Evolutionary conservation across 2,797 vertebrate species (phyloP).

Genomic region (Premnoplex brunnescens): DNA sequence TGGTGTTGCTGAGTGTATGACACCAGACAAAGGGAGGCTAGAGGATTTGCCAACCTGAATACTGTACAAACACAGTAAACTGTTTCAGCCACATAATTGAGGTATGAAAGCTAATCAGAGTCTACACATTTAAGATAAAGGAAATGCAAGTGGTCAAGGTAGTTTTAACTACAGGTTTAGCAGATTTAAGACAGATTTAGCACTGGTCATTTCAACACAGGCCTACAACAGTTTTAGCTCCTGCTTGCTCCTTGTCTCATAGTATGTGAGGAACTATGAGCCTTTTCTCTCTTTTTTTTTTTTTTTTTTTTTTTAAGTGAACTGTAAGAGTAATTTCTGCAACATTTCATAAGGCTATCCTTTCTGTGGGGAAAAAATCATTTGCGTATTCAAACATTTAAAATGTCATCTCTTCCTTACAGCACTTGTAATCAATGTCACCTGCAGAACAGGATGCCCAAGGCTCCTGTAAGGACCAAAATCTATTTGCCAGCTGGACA

Average conservation of each 20-base stretch:
- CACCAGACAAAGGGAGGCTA: rapidly evolving
- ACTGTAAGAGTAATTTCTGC: background rate
- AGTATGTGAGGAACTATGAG: background rate
- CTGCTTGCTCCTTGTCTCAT: background rate
- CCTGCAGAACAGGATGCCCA: background rate
- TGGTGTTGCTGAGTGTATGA: background rate
- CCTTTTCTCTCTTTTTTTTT: background rate
- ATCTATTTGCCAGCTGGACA: constrained; percentile 16
- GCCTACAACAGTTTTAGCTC: background rate
- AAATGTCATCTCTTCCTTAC: constrained; percentile 40
- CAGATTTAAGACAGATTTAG: too few relatives aligned
- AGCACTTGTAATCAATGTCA: constrained; percentile 14
- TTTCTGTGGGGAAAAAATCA: background rate
- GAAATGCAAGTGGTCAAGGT: background rate
- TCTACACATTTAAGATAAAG: background rate
- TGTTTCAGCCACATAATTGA: background rate
- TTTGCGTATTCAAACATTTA: constrained; percentile 49
- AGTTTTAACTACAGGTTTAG: background rate
- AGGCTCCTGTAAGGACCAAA: constrained; percentile 12
- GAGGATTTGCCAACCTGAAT: background rate
- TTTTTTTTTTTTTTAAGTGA: too few relatives aligned
- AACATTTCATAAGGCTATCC: background rate
- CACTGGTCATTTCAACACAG: background rate
- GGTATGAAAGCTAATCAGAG: background rate
- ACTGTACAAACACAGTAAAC: background rate